Evolutionary conservation across 2,888 invertebrate genomes (phyloP), one percentile per base, ranked within the genome.

Genomic region (Epirrita christyi): DNA sequence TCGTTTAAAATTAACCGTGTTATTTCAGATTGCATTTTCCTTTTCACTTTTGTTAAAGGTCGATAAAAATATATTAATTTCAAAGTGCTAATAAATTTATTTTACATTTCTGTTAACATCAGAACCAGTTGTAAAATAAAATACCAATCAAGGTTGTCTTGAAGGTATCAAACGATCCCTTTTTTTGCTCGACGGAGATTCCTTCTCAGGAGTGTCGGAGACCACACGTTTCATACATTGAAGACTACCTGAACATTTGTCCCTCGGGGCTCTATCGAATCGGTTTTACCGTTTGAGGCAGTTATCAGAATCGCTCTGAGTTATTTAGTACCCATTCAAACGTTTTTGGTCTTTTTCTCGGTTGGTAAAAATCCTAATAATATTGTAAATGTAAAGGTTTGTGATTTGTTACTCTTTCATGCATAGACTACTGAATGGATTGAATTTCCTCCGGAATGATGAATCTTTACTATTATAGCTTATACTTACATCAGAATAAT

Each of bases 271-370:
- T 55, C 57, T 54, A 61, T 63, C 51, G 53, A 49, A 55, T 48
- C 53, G 42, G 47, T 59, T 57, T 57, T 48, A 47, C 55, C 50
- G 47, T 59, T 61, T 56, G 54, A 64, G 42, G 38, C 49, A 38
- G 66, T 59, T 59, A 63, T 61, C 57, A 57, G 54, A 63, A 66
- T 57, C 57, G 61, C 51, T 52, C 52, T 47, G 55, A 59, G 52
- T 61, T 58, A 58, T 66, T 59, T 56, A 54, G 54, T 52, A 46
- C 38, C 57, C 49, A 60, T 58, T 61, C 45, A 59, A 45, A 46
- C 44, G 37, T 47, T 49, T 41, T 43, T 45, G 14, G n/a, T 45
- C 37, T 37, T 42, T 42, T 63, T 63, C 46, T 51, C n/a, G 32
- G 52, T 37, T 47, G 43, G 29, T 41, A 11, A 28, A 51, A 48